These are phyloP conservation scores for Enoplosus armatus DNA, from an alignment of 2,797 vertebrate genomes.

Conservation along the genomic window DNA sequence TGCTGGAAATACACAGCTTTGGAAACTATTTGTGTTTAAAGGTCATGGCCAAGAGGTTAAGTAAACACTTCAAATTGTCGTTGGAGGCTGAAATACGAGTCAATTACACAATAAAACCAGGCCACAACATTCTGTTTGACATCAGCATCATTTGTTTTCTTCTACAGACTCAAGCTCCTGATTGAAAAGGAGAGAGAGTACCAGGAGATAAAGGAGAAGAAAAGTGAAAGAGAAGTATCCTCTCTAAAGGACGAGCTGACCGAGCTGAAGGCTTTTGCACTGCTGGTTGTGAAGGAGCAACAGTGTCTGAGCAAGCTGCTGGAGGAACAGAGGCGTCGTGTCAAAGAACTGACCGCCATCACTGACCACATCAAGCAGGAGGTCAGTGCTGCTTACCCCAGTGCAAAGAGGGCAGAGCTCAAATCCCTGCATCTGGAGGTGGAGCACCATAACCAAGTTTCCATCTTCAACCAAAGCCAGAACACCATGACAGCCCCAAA, in stretches of 20 bases:
- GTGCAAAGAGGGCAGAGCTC: constrained; percentile 82
- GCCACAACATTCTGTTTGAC: constrained; percentile 39
- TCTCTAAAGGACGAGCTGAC: constrained; percentile 90
- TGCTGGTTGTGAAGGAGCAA: constrained; percentile 93
- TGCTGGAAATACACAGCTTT: constrained; percentile 46
- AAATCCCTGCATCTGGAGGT: constrained; percentile 83
- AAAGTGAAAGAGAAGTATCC: constrained; percentile 85
- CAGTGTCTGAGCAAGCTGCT: constrained; percentile 88
- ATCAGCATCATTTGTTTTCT: constrained; percentile 39
- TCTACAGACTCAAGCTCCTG: constrained; percentile 90
- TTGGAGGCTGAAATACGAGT: constrained; percentile 24
- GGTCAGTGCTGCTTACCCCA: constrained; percentile 77
- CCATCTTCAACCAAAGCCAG: constrained; percentile 79
- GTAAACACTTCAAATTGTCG: constrained; percentile 35
- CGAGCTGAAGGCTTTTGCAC: constrained; percentile 91
- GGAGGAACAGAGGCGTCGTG: constrained; percentile 84
- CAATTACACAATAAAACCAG: constrained; percentile 40
- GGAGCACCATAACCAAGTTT: constrained; percentile 82
- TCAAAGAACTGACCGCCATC: constrained; percentile 86
- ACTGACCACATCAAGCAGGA: constrained; percentile 84
- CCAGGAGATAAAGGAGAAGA: constrained; percentile 88
- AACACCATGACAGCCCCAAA: constrained; percentile 87
- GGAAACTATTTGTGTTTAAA: constrained; percentile 45
- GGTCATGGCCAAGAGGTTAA: constrained; percentile 38
- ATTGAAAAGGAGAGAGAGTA: constrained; percentile 89